Conservation (phyloP, 2,113 vertebrate genomes). For the Gasterosteus nipponicus region DNA sequence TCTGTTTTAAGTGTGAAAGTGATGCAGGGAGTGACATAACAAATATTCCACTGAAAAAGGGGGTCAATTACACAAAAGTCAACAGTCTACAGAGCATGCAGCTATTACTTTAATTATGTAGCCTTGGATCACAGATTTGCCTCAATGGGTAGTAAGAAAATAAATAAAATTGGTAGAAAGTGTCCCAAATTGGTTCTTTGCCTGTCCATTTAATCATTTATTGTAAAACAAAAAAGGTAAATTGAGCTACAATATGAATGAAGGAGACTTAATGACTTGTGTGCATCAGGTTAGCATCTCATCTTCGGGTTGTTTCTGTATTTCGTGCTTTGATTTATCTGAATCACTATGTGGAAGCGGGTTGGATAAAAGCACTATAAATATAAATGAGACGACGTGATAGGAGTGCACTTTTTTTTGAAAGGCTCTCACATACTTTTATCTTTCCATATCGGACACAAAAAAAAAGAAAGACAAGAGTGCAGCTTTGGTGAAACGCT, state of each 20-base stretch:
- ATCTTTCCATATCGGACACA: slow-evolving; percentile 1
- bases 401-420: background rate
- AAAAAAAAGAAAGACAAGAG: background rate
- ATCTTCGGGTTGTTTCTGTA: background rate
- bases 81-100: background rate
- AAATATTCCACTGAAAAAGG: background rate
- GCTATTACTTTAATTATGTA: background rate
- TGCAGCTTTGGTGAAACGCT: background rate
- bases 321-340: slow-evolving; percentile 8
- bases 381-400: slow-evolving; percentile 36
- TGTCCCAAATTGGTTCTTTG: background rate
- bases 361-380: slow-evolving; percentile 31
- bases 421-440: slow-evolving; percentile 5
- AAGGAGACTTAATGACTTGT: background rate
- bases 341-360: slow-evolving; percentile 3
- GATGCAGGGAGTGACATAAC: background rate
- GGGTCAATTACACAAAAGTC: background rate
- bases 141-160: background rate
- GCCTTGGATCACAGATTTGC: background rate
- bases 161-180: background rate
- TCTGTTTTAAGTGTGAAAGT: too few species aligned
- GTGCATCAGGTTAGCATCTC: background rate
- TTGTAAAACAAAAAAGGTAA: background rate
- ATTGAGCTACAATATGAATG: background rate
- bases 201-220: background rate